Percentiles rank a stretch among this genome's conserved stretches.
These are phyloP conservation scores for Epistrophe eligans DNA, from an alignment of 2,888 invertebrate genomes.

Conservation along the genomic window DNA sequence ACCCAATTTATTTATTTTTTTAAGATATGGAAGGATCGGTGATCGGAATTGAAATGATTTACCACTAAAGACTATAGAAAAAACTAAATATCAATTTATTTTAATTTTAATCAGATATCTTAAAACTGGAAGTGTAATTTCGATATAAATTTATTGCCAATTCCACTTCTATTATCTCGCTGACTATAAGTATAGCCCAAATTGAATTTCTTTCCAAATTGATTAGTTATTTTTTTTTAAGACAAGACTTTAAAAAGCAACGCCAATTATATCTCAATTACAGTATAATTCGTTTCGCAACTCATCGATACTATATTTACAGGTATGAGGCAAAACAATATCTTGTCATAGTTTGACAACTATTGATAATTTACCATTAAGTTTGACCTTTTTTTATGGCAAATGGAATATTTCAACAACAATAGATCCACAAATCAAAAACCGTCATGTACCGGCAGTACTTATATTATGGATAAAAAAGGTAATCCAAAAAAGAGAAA, in stretches of 20 bases:
- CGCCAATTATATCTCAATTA: constrained; percentile 7
- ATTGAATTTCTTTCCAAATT: not conserved
- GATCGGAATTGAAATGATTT: too few relatives aligned
- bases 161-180: too few relatives aligned
- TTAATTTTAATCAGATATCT: too few relatives aligned
- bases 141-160: too few relatives aligned
- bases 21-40: too few relatives aligned
- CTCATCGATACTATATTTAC: constrained; percentile 49
- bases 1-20: too few relatives aligned
- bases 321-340: constrained; percentile 40
- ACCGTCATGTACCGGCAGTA: constrained; percentile 42
- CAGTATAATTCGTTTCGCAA: constrained; percentile 58
- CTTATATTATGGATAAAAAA: not conserved
- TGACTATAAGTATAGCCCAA: too few relatives aligned
- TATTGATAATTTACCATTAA: constrained; percentile 59
- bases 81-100: too few relatives aligned
- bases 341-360: constrained; percentile 55
- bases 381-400: constrained; percentile 57
- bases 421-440: constrained; percentile 64
- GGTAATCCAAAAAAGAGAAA: constrained; percentile 22
- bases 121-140: too few relatives aligned
- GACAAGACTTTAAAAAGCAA: not conserved
- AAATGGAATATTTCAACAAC: constrained; percentile 51
- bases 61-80: too few relatives aligned
- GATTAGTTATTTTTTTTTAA: not conserved